Evolutionary conservation across 2,888 invertebrate species (phyloP).

Genomic region (Balanococcus diminutus): DNA sequence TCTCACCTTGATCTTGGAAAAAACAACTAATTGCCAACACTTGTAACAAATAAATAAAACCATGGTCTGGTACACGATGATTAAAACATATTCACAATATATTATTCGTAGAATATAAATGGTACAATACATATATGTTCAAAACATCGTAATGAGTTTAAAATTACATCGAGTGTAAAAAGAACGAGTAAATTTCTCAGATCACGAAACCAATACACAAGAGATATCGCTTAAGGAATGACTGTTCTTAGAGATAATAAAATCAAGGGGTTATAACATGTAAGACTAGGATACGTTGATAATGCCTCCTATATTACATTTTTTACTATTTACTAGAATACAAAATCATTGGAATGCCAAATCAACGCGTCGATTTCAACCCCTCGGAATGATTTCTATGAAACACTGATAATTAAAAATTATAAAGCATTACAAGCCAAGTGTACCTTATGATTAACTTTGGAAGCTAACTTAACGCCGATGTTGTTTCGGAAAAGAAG

Average conservation of each 20-base stretch:
- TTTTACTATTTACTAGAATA: background rate
- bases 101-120: slow-evolving; percentile 16
- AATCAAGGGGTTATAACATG: slow-evolving; percentile 12
- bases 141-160: slow-evolving; percentile 17
- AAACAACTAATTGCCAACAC: slow-evolving; percentile 16
- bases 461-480: slow-evolving; percentile 22
- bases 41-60: slow-evolving; percentile 27
- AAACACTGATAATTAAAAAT: background rate
- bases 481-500: background rate
- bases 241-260: background rate
- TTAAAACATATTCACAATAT: background rate
- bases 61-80: slow-evolving; percentile 19
- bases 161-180: background rate
- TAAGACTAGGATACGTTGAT: slow-evolving; percentile 24
- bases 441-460: background rate
- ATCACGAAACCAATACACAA: background rate
- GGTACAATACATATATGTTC: slow-evolving; percentile 1
- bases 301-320: background rate
- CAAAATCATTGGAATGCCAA: background rate
- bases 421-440: background rate
- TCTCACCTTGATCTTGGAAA: too few relatives aligned
- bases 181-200: slow-evolving; percentile 14
- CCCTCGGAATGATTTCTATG: background rate
- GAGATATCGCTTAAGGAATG: slow-evolving; percentile 2
- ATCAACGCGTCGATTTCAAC: slow-evolving; percentile 22